Percentiles rank a stretch among this genome's conserved stretches.
These are phyloP conservation scores for Gymnocheta viridis DNA, from an alignment of 2,888 invertebrate genomes.

Conservation along the genomic window DNA sequence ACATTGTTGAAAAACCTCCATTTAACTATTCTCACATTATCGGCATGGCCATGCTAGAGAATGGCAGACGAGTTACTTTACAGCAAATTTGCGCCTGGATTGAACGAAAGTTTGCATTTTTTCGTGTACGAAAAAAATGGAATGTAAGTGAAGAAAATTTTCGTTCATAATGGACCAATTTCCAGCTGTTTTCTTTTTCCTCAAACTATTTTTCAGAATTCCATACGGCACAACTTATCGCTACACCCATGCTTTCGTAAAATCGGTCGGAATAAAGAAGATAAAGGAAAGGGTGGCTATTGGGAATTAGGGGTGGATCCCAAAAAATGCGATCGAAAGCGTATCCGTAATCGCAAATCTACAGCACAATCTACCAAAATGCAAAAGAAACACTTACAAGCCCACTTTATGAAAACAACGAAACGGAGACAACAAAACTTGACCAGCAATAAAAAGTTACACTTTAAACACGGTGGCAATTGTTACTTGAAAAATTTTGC, in stretches of 20 bases:
- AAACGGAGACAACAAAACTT: conserved; percentile 19
- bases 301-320: conserved; percentile 81
- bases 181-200: not conserved
- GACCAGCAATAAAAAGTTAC: not conserved
- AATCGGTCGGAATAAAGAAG: conserved; percentile 80
- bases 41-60: conserved; percentile 82
- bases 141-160: conserved; percentile 76
- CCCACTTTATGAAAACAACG: conserved; percentile 28
- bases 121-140: conserved; percentile 81
- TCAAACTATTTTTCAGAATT: conserved; percentile 76
- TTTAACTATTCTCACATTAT: conserved; percentile 82
- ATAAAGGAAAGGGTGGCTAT: conserved; percentile 82
- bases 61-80: conserved; percentile 78
- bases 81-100: conserved; percentile 82
- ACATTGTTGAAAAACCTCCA: conserved; percentile 80
- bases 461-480: not conserved
- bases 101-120: conserved; percentile 81
- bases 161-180: not conserved
- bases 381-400: conserved; percentile 42
- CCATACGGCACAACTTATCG: conserved; percentile 81
- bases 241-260: conserved; percentile 81
- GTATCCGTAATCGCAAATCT: conserved; percentile 77
- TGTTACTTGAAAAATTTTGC: not conserved
- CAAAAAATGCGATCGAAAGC: conserved; percentile 80
- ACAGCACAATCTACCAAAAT: conserved; percentile 28